phyloP scores from a whole-genome alignment of 2,888 invertebrate genomes.

The Acanthopleura granulata region DNA sequence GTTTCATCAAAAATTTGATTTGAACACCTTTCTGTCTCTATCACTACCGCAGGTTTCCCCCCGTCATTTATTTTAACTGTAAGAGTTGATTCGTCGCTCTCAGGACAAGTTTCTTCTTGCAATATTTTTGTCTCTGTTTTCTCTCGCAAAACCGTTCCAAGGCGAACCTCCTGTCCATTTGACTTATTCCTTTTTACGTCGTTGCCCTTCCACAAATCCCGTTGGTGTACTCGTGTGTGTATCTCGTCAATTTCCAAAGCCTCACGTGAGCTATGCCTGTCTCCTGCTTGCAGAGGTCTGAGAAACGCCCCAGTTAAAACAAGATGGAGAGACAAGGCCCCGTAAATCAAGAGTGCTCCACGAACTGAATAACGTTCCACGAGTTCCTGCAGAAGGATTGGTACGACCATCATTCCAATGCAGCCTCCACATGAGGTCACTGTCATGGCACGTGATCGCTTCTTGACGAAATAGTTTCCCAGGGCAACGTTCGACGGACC shows the following conservation, averaged over 20 bases:
- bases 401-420: slow-evolving; percentile 9
- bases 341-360: neutral
- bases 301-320: neutral
- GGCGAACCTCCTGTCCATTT: neutral
- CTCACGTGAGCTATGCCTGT: neutral
- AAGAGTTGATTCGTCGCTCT: neutral
- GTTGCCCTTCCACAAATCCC: neutral
- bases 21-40: neutral
- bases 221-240: neutral
- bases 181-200: neutral
- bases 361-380: neutral
- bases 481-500: neutral
- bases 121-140: neutral
- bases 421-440: slow-evolving; percentile 15
- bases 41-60: neutral
- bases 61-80: neutral
- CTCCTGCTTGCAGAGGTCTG: neutral
- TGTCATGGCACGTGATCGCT: neutral
- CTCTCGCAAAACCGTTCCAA: neutral
- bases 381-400: neutral
- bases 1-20: neutral
- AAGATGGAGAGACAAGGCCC: neutral
- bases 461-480: slow-evolving; percentile 13
- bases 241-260: neutral
- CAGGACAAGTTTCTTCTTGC: neutral